phyloP scores from a whole-genome alignment of 2,113 vertebrate species.

The Piaya cayana region DNA sequence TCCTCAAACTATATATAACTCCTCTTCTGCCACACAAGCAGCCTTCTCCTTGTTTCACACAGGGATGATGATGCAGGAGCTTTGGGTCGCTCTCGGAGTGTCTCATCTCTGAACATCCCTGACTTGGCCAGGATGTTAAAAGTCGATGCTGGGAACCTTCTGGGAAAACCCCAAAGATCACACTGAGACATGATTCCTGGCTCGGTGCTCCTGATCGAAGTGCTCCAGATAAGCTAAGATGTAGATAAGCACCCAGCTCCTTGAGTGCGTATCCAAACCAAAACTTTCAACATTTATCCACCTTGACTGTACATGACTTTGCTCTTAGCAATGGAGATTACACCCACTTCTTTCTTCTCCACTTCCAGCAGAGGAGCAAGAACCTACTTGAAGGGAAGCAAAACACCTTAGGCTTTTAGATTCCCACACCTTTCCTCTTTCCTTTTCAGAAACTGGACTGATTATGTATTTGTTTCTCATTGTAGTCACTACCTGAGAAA shows the following conservation, averaged over 20 bases:
- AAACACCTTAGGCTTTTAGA: conserved; percentile 52
- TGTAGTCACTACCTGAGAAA: neutral
- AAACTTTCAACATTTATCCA: conserved; percentile 54
- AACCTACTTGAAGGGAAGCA: conserved; percentile 52
- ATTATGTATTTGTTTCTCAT: neutral
- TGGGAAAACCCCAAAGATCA: neutral
- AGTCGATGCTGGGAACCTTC: neutral
- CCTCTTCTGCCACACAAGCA: neutral
- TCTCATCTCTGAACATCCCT: neutral
- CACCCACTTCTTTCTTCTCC: conserved; percentile 43
- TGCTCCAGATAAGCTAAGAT: conserved; percentile 45
- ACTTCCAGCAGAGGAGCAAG: conserved; percentile 38
- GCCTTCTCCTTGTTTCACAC: neutral
- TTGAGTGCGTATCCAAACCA: conserved; percentile 31
- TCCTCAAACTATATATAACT: neutral
- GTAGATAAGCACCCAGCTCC: conserved; percentile 25
- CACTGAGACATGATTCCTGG: neutral
- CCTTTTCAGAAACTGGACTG: neutral
- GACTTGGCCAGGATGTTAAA: neutral
- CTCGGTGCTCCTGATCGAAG: conserved; percentile 36
- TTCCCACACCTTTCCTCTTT: conserved; percentile 46
- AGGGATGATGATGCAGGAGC: neutral
- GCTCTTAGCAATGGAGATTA: conserved; percentile 49
- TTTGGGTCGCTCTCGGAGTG: neutral
- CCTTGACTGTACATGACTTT: conserved; percentile 56